Evolutionary conservation across 2,888 invertebrate genomes (phyloP).

Genomic region (Leucoptera coffeella): DNA sequence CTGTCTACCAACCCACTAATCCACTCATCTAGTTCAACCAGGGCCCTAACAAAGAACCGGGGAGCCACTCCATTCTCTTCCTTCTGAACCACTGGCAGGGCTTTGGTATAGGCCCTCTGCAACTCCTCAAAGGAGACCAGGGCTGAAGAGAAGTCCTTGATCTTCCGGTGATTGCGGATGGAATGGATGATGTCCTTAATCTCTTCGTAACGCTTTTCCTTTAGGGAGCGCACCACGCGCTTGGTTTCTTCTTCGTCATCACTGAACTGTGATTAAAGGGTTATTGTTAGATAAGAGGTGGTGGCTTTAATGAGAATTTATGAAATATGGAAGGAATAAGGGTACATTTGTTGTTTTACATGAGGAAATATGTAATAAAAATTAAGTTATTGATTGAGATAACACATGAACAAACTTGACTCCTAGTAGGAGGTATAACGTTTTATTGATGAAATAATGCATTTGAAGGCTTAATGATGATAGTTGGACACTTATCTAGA

Average conservation of each 20-base stretch:
- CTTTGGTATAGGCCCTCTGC: constrained; percentile 83
- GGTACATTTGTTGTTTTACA: not conserved
- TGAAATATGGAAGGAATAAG: no score
- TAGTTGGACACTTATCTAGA: no score
- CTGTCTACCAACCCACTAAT: no score
- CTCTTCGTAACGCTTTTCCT: constrained; percentile 96
- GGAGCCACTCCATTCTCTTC: constrained; percentile 91
- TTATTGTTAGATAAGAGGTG: no score
- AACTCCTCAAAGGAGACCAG: constrained; percentile 92
- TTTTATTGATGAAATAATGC: no score
- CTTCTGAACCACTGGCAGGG: constrained; percentile 85
- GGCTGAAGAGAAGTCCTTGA: constrained; percentile 95
- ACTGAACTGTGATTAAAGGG: constrained; percentile 58
- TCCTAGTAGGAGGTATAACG: no score
- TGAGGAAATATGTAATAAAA: not conserved
- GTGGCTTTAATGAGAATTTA: no score
- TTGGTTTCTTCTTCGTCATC: constrained; percentile 95
- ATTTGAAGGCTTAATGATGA: no score
- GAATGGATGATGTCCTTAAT: constrained; percentile 87
- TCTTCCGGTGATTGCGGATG: constrained; percentile 92
- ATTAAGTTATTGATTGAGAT: no score
- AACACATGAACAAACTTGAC: no score
- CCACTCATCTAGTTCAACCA: constrained; percentile 58
- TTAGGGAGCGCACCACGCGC: constrained; percentile 92
- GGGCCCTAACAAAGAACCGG: constrained; percentile 67